A percentile compares a stretch with the other conserved stretches of the same genome.
Evolutionary conservation across 53 echinoderm and acorn worm genomes (phyloP).

Genomic region (Pentamera pediparva): DNA sequence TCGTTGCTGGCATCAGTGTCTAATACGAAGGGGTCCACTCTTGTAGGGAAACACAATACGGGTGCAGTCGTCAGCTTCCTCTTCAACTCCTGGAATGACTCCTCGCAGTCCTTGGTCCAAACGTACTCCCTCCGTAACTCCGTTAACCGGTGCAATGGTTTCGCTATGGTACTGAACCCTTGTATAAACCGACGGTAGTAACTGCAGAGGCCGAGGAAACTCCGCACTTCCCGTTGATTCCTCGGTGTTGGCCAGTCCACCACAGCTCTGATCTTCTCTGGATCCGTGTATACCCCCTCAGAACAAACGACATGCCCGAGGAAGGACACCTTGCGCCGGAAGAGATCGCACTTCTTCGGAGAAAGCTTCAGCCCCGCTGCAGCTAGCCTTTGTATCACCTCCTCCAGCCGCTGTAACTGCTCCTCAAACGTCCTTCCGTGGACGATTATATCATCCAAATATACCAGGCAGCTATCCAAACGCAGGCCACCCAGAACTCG

Average conservation of each 20-base stretch:
- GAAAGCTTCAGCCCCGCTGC: conserved; percentile 47
- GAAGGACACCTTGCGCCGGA: conserved; percentile 31
- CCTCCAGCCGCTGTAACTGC: background rate
- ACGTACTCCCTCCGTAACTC: background rate
- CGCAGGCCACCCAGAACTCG: background rate
- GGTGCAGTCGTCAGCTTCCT: background rate
- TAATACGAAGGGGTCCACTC: background rate
- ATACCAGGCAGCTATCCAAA: background rate
- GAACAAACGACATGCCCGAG: conserved; percentile 44
- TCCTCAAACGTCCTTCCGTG: conserved; percentile 24
- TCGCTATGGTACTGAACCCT: conserved; percentile 2
- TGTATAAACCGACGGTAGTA: conserved; percentile 1
- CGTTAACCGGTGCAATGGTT: conserved; percentile 1
- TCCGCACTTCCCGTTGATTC: background rate
- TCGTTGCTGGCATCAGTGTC: conserved; percentile 10
- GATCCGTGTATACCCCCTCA: conserved; percentile 11
- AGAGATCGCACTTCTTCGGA: conserved; percentile 47
- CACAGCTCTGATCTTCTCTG: background rate
- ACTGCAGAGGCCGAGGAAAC: background rate
- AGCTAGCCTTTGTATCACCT: conserved; percentile 25
- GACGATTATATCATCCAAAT: conserved; percentile 48
- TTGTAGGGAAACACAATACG: background rate
- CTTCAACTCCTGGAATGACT: conserved; percentile 7
- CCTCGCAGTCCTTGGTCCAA: conserved; percentile 3
- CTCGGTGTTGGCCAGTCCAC: background rate